Evolutionary conservation across 2,113 vertebrate species (phyloP).

Genomic region (Gavia stellata): DNA sequence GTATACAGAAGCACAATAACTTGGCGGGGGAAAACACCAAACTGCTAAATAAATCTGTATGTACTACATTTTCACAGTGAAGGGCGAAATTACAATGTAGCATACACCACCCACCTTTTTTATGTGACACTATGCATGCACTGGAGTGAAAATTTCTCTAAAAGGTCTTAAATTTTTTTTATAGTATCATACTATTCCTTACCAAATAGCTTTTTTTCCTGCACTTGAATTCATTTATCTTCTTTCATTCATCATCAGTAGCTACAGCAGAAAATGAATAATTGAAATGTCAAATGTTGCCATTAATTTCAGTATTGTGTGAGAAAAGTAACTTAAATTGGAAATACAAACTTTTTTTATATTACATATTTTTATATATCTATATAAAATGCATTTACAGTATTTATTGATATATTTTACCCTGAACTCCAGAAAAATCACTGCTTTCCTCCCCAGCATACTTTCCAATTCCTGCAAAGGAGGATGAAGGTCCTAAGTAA

Average conservation of each 20-base stretch:
- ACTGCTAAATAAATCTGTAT: neutral
- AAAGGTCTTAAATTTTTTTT: rapidly evolving
- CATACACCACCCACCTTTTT: neutral
- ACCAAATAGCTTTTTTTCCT: neutral
- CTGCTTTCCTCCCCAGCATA: neutral
- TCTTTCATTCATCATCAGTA: neutral
- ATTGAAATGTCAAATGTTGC: neutral
- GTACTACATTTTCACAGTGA: neutral
- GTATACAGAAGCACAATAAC: neutral
- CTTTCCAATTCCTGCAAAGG: neutral
- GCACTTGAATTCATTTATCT: neutral
- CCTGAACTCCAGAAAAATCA: neutral
- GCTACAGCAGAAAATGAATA: neutral
- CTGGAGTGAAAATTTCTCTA: neutral
- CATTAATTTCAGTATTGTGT: neutral
- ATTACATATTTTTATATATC: neutral
- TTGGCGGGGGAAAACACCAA: neutral
- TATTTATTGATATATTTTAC: neutral
- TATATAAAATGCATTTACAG: neutral
- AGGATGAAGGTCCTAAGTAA: neutral
- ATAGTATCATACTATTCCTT: neutral
- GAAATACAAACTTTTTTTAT: neutral
- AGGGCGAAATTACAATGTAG: neutral
- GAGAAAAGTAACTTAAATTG: neutral
- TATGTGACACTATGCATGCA: neutral